Percentiles rank a stretch among this genome's conserved stretches.
phyloP scores from a whole-genome alignment of 2,797 vertebrate species.

The Parauchenoglanis punctatus region DNA sequence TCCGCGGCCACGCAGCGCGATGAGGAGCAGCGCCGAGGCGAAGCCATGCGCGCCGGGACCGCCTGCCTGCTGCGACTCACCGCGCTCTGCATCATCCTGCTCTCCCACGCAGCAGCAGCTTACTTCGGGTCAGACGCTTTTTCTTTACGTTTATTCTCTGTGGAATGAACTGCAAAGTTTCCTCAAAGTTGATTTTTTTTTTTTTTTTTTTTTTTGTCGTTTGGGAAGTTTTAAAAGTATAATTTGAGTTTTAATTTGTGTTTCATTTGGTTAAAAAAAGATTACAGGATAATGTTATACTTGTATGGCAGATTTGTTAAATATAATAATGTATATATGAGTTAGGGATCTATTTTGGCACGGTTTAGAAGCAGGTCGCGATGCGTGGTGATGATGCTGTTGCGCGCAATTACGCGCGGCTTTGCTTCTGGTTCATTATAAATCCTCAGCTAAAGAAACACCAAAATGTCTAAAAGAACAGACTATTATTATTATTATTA shows the following conservation, averaged over 20 bases:
- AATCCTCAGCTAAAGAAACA: background rate
- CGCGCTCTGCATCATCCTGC: slow-evolving; percentile 82
- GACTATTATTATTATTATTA: background rate
- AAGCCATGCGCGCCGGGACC: slow-evolving; percentile 88
- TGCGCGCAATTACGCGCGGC: slow-evolving; percentile 49
- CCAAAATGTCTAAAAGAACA: background rate
- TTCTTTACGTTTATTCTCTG: slow-evolving; percentile 29
- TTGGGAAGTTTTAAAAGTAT: background rate
- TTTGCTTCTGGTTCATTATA: background rate
- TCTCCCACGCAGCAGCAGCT: slow-evolving; percentile 77
- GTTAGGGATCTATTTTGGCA: background rate
- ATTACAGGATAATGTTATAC: background rate
- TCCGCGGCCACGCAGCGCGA: slow-evolving; percentile 79
- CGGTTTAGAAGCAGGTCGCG: slow-evolving; percentile 16
- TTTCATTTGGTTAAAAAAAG: background rate
- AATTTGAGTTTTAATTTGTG: no score
- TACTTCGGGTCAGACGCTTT: slow-evolving; percentile 77
- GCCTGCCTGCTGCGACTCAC: slow-evolving; percentile 78
- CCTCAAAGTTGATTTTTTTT: background rate
- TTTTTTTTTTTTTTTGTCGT: background rate
- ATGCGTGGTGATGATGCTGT: slow-evolving; percentile 19
- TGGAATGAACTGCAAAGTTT: background rate
- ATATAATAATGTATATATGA: no score
- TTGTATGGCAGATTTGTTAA: background rate
- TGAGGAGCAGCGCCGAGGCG: slow-evolving; percentile 82